Evolutionary conservation across 2,113 vertebrate genomes (phyloP).

Genomic region (Cynopterus brachyotis): DNA sequence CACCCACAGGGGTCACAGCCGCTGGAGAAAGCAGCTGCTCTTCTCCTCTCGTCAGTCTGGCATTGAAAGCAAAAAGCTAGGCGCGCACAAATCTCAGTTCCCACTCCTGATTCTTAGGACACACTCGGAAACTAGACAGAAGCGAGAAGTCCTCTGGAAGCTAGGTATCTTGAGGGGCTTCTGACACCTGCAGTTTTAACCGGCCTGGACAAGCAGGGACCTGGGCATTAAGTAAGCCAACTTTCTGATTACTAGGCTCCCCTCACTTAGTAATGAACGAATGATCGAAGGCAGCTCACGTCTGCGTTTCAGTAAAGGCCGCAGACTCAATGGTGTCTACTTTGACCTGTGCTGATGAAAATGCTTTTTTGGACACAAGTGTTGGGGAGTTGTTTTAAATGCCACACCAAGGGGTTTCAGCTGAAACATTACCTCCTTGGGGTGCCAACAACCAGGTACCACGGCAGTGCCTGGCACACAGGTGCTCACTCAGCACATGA

Average conservation of each 20-base stretch:
- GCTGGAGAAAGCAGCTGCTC: not conserved
- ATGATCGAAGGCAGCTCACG: not conserved
- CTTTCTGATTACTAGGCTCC: not conserved
- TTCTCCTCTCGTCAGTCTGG: not conserved
- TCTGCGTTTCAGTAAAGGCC: not conserved
- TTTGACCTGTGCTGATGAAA: slow-evolving; percentile 4
- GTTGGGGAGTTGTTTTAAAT: not conserved
- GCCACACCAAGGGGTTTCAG: not conserved
- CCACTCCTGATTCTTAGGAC: not conserved
- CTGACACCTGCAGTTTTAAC: not conserved
- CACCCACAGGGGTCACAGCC: too few species aligned
- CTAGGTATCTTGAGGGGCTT: not conserved
- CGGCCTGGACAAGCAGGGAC: not conserved
- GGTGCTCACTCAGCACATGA: too few species aligned
- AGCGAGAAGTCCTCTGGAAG: not conserved
- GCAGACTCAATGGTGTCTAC: not conserved
- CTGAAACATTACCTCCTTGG: not conserved
- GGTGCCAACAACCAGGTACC: not conserved
- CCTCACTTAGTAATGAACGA: not conserved
- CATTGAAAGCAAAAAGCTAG: not conserved
- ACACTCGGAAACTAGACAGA: not conserved
- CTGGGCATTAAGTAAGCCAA: not conserved
- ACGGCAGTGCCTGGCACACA: not conserved
- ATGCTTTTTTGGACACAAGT: not conserved
- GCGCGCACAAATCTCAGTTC: not conserved